Evolutionary conservation across 2,113 vertebrate genomes (phyloP), one percentile per base, ranked within the genome.

Genomic region (Oryzias melastigma): DNA sequence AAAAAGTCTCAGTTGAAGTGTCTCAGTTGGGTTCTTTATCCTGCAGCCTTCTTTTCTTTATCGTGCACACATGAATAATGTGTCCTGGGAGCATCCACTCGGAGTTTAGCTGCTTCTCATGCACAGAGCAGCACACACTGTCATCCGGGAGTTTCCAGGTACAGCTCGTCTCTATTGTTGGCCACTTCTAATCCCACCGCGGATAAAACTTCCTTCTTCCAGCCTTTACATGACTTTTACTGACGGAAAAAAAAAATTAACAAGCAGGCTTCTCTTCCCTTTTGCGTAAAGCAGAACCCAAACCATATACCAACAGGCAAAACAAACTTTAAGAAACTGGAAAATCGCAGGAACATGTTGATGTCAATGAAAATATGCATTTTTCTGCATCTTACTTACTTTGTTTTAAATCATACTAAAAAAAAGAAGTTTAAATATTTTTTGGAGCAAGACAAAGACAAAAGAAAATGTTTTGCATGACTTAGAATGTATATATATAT

Each of bases 81-180:
- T 7, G 46, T 10, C 40, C 27, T 17, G 48, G 15, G 22, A 62
- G 14, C 48, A 41, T 45, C 60, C 4, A 27, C 52, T 64, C 42
- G 15, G 52, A 42, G 16, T 41, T 55, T 20, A 27, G 44, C 17
- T 27, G 53, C 44, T 58, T 64, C 47, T 49, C 53, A 41, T 27
- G 55, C 20, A 48, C n/a, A 19, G 5, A 16, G 17, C 41, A 42
- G 58, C 52, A 49, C 65, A 35, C 10, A 35, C 35, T 35, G 10
- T 35, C 35, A 35, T 35, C 72, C 51, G 60, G 55, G 60, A 58
- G 65, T 45, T 19, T 58, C 48, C 47, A n/a, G 47, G 41, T 52
- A 17, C 8, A 47, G 5, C 46, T 14, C 25, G 5, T 27, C 44
- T 35, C 65, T 7, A 25, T 24, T 51, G n/a, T 5, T 18, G 7